A percentile compares a stretch with the other conserved stretches of the same genome.
Conservation (phyloP, 2,797 vertebrate species). For the Anomalospiza imberbis region DNA sequence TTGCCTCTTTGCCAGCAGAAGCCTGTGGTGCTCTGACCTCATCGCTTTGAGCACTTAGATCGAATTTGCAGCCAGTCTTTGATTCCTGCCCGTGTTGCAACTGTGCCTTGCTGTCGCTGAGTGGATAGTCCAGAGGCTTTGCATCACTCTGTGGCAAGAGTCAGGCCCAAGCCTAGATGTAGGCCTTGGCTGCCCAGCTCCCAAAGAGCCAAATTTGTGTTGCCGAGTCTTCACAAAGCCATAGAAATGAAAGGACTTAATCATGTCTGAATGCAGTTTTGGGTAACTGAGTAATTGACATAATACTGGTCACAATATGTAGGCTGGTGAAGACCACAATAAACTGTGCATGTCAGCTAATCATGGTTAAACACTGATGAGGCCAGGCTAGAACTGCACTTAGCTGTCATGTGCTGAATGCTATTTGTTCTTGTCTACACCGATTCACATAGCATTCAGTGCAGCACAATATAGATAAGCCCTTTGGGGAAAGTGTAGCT, state of each 20-base stretch:
- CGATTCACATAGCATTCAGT: slow-evolving; percentile 36
- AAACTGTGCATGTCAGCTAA: slow-evolving; percentile 47
- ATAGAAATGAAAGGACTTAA: background rate
- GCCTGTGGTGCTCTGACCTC: background rate
- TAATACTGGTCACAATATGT: slow-evolving; percentile 18
- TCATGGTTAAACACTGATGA: slow-evolving; percentile 52
- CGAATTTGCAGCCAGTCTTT: background rate
- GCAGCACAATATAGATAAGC: slow-evolving; percentile 41
- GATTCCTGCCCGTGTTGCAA: background rate
- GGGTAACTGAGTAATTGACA: slow-evolving; percentile 4
- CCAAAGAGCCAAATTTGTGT: background rate
- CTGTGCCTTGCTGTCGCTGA: background rate
- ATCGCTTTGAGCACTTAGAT: background rate
- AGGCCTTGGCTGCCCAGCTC: background rate
- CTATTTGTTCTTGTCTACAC: slow-evolving; percentile 57
- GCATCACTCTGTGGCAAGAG: background rate
- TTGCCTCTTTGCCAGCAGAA: background rate
- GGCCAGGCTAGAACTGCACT: slow-evolving; percentile 46
- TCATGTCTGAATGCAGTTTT: background rate
- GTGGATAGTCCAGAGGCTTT: background rate
- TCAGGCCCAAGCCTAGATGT: background rate
- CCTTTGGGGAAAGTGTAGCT: slow-evolving; percentile 37
- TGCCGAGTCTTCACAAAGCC: background rate
- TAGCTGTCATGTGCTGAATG: slow-evolving; percentile 59
- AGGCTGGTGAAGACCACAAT: slow-evolving; percentile 43